Evolutionary conservation across 1,140 invertebrate genomes (phyloP), one percentile per base, ranked within the genome.

Genomic region (Hyles euphorbiae): DNA sequence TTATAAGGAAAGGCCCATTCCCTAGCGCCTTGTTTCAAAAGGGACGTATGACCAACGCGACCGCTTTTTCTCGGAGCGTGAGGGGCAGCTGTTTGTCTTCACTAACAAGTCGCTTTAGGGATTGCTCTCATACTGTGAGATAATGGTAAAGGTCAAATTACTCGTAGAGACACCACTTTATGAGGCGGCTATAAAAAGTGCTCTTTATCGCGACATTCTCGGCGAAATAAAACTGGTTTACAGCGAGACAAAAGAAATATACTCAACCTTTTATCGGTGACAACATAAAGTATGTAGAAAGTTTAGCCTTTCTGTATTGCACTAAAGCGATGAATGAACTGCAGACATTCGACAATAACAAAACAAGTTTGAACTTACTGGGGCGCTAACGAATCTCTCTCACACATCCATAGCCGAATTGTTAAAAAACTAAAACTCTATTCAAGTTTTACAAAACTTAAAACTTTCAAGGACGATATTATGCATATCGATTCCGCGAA

Each of bases 401-500:
- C 43, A 68, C 47, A 50, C 51, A 67, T 67, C 56, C 53, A 62
- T 53, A 52, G 45, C 56, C 36, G 47, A 57, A 32, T 36, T 8
- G 11, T 22, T 5, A n/a, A 52, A 51, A 22, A 44, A 60, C 56
- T 54, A 56, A 54, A 72, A 67, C 54, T 60, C 67, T 68, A 70
- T 66, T 55, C 72, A 78, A 63, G 36, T 76, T 68, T 79, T 61
- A 69, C 72, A 68, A 69, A 77, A 74, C 63, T 70, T 64, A 56
- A 75, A 63, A 74, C 68, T 61, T 76, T 70, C 76, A 81, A 81
- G 80, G 78, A 78, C 77, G 75, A 59, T 70, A 78, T 82, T 83
- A 80, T 88, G 81, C 81, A 88, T 86, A 88, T 83, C 72, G 85
- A 81, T 86, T 85, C 83, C 77, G 72, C 74, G 78, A 83, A 83